Evolutionary conservation across 2,888 invertebrate species (phyloP), one percentile per base, ranked within the genome.

Genomic region (Sarcophaga caerulescens): DNA sequence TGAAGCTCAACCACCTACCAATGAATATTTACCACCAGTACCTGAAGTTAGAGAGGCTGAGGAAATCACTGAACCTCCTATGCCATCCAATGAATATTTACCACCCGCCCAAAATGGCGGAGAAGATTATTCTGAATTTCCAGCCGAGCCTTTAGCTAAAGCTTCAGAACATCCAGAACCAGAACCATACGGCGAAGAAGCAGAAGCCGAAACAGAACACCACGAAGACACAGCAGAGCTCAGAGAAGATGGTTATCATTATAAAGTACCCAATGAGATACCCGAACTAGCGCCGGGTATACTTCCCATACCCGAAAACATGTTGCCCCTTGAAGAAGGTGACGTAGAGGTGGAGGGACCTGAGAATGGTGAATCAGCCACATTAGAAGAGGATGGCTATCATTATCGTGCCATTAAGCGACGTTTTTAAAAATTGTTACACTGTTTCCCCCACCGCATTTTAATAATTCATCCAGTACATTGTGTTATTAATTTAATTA

Each of bases 381-480:
- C 89, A 2, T 87, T 91, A 12, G 86, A 89, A 85, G 89, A 88
- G 74, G 90, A 92, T 88, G 92, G 91, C 57, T 92, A 91, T 84
- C 90, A 91, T 59, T 92, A 92, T 78, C 90, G 92, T 10, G 90
- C 89, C 59, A 85, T 91, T 57, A 91, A 89, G 59, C 91, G 90
- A 44, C 81, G 69, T 59, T 77, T 63, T n/a, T 85, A 81, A 69
- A 17, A 8, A 0, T 89, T 87, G 19, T 25, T 25, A n/a, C 3
- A 5, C 2, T 44, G 5, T n/a, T 62, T 23, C 44, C 45, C 21
- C 10, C 11, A 35, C 35, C 69, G 17, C 17, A 52, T 52, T 52
- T 52, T 1, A 52, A 1, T 52, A 47, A 21, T 68, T 21, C 6
- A 52, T 69, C n/a, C n/a, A 44, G 23, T 68, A 21, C 21, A 25